phyloP scores from a whole-genome alignment of 2,113 vertebrate species.

The Oryzias woworae region DNA sequence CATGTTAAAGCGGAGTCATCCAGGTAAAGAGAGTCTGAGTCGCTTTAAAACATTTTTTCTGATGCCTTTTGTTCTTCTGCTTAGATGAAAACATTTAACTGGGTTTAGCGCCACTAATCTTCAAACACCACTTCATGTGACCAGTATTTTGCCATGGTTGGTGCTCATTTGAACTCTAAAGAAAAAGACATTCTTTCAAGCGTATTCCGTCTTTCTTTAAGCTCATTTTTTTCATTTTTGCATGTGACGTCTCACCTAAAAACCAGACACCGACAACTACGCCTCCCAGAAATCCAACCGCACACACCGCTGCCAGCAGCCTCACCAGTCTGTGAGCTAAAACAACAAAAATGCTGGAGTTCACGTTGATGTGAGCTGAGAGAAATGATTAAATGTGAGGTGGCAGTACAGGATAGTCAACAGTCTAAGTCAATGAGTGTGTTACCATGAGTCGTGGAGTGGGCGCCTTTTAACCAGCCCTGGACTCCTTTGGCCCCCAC shows the following conservation, averaged over 20 bases:
- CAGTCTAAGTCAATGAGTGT: no score
- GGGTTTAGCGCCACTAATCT: neutral
- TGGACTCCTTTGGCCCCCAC: constrained; percentile 29
- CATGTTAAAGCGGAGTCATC: no score
- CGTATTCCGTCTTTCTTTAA: no score
- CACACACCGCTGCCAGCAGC: constrained; percentile 72
- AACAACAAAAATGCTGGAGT: constrained; percentile 49
- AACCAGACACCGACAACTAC: constrained; percentile 78
- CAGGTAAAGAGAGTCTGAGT: no score
- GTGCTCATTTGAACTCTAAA: neutral
- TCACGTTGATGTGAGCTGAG: constrained; percentile 32
- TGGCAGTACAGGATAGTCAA: neutral
- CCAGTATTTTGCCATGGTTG: neutral
- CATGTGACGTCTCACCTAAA: constrained; percentile 76
- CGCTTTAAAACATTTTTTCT: no score
- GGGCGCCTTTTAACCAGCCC: constrained; percentile 59
- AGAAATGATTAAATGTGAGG: constrained; percentile 43
- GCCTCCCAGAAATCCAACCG: constrained; percentile 74
- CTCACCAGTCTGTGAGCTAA: constrained; percentile 69
- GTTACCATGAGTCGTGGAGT: constrained; percentile 60
- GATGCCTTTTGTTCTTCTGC: no score
- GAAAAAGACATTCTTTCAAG: no score
- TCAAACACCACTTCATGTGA: neutral
- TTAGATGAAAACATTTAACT: no score
- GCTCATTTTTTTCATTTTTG: constrained; percentile 4